Evolutionary conservation across 2,113 vertebrate species (phyloP).

Genomic region (Alligator sinensis): DNA sequence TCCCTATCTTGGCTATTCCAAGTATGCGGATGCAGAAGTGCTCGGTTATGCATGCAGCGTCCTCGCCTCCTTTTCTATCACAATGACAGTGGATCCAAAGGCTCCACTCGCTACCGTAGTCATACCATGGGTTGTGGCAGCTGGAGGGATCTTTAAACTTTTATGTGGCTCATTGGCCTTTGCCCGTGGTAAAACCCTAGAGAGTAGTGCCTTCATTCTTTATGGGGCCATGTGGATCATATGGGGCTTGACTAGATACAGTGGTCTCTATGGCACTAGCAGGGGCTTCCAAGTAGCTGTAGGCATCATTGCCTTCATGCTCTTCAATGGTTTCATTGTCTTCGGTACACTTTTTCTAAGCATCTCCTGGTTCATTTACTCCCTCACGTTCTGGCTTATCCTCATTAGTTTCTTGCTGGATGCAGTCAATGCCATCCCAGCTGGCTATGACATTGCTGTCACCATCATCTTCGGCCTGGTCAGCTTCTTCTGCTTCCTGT

Average conservation of each 20-base stretch:
- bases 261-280: conserved; percentile 77
- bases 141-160: conserved; percentile 85
- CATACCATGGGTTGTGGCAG: conserved; percentile 88
- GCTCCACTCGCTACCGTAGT: conserved; percentile 78
- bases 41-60: conserved; percentile 85
- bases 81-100: conserved; percentile 64
- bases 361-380: conserved; percentile 84
- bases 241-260: conserved; percentile 86
- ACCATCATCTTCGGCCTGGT: conserved; percentile 87
- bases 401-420: conserved; percentile 89
- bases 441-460: conserved; percentile 86
- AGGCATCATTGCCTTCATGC: conserved; percentile 86
- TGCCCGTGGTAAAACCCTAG: conserved; percentile 88
- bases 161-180: conserved; percentile 85
- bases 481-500: conserved; percentile 91
- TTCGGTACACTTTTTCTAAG: conserved; percentile 83
- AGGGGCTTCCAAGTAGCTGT: conserved; percentile 82
- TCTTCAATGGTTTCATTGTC: conserved; percentile 86
- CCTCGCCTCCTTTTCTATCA: conserved; percentile 86
- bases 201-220: conserved; percentile 88
- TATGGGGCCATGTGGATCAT: conserved; percentile 89
- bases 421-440: conserved; percentile 77
- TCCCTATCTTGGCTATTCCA: conserved; percentile 88
- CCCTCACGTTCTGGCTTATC: conserved; percentile 85
- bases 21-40: conserved; percentile 86